phyloP scores from a whole-genome alignment of 2,797 vertebrate species.

The Alosa sapidissima region DNA sequence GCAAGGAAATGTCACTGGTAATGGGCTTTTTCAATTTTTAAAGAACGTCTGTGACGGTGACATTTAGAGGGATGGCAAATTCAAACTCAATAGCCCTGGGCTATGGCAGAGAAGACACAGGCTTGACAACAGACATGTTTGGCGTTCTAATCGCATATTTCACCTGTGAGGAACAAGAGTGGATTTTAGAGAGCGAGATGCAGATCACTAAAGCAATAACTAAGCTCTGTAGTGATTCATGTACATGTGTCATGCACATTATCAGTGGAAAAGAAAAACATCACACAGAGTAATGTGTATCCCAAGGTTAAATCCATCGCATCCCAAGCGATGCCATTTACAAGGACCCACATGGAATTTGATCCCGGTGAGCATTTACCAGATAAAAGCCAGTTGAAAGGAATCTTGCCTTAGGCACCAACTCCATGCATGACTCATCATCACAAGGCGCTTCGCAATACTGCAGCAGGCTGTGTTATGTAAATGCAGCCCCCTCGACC shows the following conservation, averaged over 20 bases:
- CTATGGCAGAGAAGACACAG: constrained; percentile 43
- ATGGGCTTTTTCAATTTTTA: constrained; percentile 69
- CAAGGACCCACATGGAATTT: background rate
- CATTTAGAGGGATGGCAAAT: constrained; percentile 75
- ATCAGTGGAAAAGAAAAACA: background rate
- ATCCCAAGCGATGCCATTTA: constrained; percentile 10
- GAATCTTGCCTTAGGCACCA: background rate
- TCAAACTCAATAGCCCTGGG: constrained; percentile 59
- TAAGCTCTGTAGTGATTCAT: background rate
- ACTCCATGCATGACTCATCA: background rate
- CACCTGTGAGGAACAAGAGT: constrained; percentile 3
- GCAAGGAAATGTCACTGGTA: constrained; percentile 76
- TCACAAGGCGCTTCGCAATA: background rate
- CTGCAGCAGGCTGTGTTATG: background rate
- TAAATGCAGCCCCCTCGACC: background rate
- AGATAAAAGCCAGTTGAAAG: constrained; percentile 14
- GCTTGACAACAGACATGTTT: constrained; percentile 56
- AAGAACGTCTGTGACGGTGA: constrained; percentile 68
- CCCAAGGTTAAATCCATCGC: background rate
- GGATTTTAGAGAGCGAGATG: background rate
- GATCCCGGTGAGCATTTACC: background rate
- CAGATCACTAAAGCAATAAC: background rate
- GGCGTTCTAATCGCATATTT: constrained; percentile 68
- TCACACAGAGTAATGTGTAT: background rate
- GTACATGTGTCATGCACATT: background rate